Percentiles rank a stretch among this genome's conserved stretches.
These are phyloP conservation scores for Muntiacus muntjak DNA, from an alignment of 2,113 vertebrate species.

Conservation along the genomic window DNA sequence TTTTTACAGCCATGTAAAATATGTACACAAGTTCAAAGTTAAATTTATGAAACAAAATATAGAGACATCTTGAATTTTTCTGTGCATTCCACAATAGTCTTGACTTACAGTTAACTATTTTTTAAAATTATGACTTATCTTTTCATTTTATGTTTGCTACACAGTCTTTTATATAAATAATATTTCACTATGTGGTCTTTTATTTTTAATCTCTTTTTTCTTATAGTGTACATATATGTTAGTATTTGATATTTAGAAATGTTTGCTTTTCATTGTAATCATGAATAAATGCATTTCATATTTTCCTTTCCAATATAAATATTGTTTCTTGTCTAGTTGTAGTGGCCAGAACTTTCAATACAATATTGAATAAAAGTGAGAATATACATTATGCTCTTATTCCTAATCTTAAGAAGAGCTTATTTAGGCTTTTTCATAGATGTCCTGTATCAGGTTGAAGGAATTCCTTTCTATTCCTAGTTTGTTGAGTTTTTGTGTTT, in stretches of 20 bases:
- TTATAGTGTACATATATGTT: background rate
- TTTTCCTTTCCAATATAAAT: background rate
- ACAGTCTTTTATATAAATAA: background rate
- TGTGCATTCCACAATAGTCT: background rate
- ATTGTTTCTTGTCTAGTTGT: constrained; percentile 12
- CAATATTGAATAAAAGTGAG: background rate
- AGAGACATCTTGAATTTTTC: background rate
- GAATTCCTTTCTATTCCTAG: background rate
- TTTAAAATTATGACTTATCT: background rate
- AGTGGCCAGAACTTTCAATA: background rate
- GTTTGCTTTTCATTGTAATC: background rate
- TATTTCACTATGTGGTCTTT: background rate
- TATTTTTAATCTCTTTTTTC: background rate
- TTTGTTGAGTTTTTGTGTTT: background rate
- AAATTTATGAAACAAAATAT: constrained; percentile 19
- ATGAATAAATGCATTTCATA: background rate
- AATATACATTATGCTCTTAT: background rate
- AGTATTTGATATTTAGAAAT: background rate
- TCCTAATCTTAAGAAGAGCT: background rate
- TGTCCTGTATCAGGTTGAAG: background rate
- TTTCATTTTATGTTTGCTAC: background rate
- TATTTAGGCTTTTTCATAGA: background rate
- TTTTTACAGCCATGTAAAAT: background rate
- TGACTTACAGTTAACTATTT: constrained; percentile 22
- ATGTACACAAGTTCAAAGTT: constrained; percentile 3